Evolutionary conservation across 2,888 invertebrate species (phyloP).

Genomic region (Amitus sp.): DNA sequence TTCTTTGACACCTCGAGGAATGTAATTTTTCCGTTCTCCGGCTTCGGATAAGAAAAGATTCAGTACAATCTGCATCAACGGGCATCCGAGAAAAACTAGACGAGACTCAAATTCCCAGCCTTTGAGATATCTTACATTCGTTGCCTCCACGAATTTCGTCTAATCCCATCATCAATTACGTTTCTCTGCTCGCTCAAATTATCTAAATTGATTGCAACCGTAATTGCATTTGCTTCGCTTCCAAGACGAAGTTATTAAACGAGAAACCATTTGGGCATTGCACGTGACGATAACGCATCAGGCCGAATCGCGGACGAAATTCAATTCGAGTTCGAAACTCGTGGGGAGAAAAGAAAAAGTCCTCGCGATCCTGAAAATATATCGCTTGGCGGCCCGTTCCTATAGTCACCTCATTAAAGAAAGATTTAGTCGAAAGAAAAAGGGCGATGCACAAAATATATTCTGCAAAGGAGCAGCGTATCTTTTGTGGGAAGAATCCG

Average conservation of each 20-base stretch:
- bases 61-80: slow-evolving; percentile 1
- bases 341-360: too few relatives aligned
- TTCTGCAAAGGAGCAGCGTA: slow-evolving; percentile 35
- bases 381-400: background rate
- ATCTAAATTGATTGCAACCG: slow-evolving; percentile 53
- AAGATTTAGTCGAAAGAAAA: background rate
- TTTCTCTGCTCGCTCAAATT: slow-evolving; percentile 46
- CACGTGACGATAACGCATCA: slow-evolving; percentile 15
- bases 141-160: slow-evolving; percentile 9
- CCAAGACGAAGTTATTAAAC: slow-evolving; percentile 15
- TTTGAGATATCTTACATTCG: slow-evolving; percentile 6
- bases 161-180: slow-evolving; percentile 46
- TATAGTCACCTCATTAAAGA: background rate
- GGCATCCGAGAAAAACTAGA: slow-evolving; percentile 2
- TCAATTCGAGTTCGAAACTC: background rate
- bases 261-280: slow-evolving; percentile 19
- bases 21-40: too few relatives aligned
- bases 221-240: slow-evolving; percentile 43
- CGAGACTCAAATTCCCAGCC: background rate
- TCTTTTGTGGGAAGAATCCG: slow-evolving; percentile 49
- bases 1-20: background rate
- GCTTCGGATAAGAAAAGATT: background rate
- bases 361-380: too few relatives aligned
- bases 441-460: slow-evolving; percentile 40
- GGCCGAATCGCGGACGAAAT: background rate